These are phyloP conservation scores for Araneus ventricosus DNA, from an alignment of 1,140 invertebrate species.

Conservation along the genomic window DNA sequence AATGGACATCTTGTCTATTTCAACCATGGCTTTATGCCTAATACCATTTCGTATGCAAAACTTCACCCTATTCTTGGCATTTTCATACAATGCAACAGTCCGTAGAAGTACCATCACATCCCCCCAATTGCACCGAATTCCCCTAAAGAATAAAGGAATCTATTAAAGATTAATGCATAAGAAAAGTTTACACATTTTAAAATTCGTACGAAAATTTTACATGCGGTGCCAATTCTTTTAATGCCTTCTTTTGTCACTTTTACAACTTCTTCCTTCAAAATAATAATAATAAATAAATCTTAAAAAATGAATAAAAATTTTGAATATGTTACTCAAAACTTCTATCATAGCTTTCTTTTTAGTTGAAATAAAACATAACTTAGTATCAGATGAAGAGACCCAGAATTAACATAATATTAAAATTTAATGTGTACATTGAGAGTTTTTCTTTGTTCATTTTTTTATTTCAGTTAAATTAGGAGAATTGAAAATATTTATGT, in stretches of 20 bases:
- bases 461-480: too few relatives aligned
- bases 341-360: too few relatives aligned
- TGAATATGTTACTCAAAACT: neutral
- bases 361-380: neutral
- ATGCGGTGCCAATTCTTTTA: constrained; percentile 66
- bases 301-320: neutral
- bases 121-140: constrained; percentile 82
- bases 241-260: constrained; percentile 36
- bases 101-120: constrained; percentile 94
- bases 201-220: neutral
- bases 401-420: neutral
- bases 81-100: constrained; percentile 92
- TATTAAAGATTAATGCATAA: neutral
- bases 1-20: constrained; percentile 93
- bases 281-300: neutral
- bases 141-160: constrained; percentile 76
- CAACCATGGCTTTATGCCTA: constrained; percentile 91
- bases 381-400: too few relatives aligned
- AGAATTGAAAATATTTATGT: too few relatives aligned
- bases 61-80: constrained; percentile 83
- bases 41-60: constrained; percentile 91
- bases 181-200: neutral
- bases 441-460: too few relatives aligned
- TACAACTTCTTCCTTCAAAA: neutral
- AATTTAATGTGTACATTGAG: too few relatives aligned